A percentile compares a stretch with the other conserved stretches of the same genome.
These are phyloP conservation scores for Lepisosteus osseus DNA, from an alignment of 2,113 vertebrate species.

Conservation along the genomic window DNA sequence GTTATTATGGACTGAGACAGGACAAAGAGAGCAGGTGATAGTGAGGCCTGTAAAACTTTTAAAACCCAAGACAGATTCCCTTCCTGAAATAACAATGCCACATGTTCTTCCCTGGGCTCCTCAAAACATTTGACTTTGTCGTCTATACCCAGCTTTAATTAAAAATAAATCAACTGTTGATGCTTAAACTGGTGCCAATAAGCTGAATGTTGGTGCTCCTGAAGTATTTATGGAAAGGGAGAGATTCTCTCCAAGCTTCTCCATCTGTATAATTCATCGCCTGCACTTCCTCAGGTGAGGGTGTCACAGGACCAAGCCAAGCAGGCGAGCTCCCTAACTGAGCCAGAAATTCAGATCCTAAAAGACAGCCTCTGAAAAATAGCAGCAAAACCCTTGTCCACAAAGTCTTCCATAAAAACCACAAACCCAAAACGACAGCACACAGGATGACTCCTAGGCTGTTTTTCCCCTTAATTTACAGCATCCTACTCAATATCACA, in stretches of 20 bases:
- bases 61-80: constrained; percentile 12
- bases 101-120: constrained; percentile 11
- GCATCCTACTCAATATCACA: background rate
- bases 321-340: constrained; percentile 27
- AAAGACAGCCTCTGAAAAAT: constrained; percentile 31
- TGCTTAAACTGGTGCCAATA: constrained; percentile 66
- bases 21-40: constrained; percentile 7
- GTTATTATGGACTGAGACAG: background rate
- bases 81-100: constrained; percentile 35
- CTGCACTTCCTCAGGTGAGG: constrained; percentile 65
- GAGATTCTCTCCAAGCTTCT: constrained; percentile 48
- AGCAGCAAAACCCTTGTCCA: background rate
- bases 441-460: background rate
- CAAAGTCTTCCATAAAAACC: constrained; percentile 17
- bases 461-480: constrained; percentile 9
- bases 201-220: constrained; percentile 70
- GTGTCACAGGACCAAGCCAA: constrained; percentile 51
- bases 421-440: constrained; percentile 1
- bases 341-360: constrained; percentile 36
- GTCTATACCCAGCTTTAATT: constrained; percentile 70
- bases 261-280: constrained; percentile 71
- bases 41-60: constrained; percentile 25
- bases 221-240: constrained; percentile 70
- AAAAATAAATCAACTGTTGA: constrained; percentile 77
- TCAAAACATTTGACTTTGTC: constrained; percentile 46